Percentiles rank a stretch among this genome's conserved stretches.
Conservation (phyloP, 2,797 vertebrate genomes). For the Peromyscus nudipes region DNA sequence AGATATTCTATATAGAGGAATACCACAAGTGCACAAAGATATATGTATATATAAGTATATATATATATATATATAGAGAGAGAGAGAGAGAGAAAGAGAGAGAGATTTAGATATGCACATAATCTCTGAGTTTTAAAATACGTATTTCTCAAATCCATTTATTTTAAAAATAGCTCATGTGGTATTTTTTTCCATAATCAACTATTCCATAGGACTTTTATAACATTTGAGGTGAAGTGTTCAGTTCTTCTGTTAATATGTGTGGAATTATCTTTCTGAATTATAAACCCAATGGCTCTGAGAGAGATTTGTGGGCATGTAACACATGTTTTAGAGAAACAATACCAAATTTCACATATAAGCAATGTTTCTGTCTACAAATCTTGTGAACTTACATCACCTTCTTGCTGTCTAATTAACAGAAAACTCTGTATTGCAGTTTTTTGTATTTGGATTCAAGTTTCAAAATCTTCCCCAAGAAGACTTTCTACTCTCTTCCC, state of each 20-base stretch:
- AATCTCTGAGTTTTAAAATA: constrained; percentile 60
- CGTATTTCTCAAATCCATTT: constrained; percentile 17
- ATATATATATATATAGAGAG: neutral
- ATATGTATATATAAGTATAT: neutral
- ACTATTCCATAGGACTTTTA: constrained; percentile 66
- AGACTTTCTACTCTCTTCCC: neutral
- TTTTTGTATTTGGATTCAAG: constrained; percentile 30
- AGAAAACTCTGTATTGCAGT: neutral
- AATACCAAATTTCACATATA: constrained; percentile 4
- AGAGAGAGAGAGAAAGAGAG: neutral
- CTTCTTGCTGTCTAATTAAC: neutral
- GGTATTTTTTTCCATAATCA: constrained; percentile 51
- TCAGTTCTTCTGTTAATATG: constrained; percentile 29
- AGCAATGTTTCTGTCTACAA: neutral
- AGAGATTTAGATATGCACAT: neutral
- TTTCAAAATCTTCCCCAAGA: neutral
- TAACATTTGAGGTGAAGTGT: constrained; percentile 53
- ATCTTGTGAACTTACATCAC: neutral
- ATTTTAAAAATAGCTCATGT: constrained; percentile 64
- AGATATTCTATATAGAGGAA: constrained; percentile 70
- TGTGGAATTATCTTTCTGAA: constrained; percentile 57
- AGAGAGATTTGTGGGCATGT: neutral
- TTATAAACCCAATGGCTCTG: constrained; percentile 2
- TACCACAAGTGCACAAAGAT: neutral
- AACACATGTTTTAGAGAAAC: constrained; percentile 54